These are phyloP conservation scores for Catharus ustulatus DNA, from an alignment of 2,797 vertebrate species.

Conservation along the genomic window DNA sequence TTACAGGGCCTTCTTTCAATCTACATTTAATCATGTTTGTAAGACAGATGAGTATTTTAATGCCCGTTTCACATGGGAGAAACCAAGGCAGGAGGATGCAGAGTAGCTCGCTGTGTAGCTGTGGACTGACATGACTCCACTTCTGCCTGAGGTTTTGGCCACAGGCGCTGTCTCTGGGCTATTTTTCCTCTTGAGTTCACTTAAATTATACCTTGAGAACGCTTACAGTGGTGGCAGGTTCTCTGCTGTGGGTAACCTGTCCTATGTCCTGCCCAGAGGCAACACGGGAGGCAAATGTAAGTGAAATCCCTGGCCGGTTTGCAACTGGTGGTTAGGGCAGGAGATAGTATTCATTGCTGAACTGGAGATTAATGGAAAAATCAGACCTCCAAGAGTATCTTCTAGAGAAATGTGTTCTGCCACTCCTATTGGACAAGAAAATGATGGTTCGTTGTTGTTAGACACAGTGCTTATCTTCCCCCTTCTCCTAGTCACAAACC, in stretches of 20 bases:
- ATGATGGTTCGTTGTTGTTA: not conserved
- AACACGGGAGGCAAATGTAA: not conserved
- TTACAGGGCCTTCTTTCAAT: not conserved
- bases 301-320: not conserved
- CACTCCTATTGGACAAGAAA: not conserved
- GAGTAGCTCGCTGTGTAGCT: not conserved
- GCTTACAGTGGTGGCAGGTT: not conserved
- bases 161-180: not conserved
- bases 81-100: not conserved
- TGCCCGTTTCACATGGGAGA: not conserved
- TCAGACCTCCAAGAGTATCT: not conserved
- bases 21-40: accelerated
- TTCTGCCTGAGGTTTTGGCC: not conserved
- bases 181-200: not conserved
- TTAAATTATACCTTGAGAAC: not conserved
- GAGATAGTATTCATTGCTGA: not conserved
- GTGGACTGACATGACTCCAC: accelerated
- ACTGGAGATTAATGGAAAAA: not conserved
- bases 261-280: not conserved
- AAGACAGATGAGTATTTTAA: not conserved
- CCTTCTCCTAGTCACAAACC: not conserved
- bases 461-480: not conserved
- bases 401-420: not conserved
- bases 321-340: not conserved
- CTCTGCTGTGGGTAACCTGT: not conserved